Base-by-base conservation (phyloP, 2,797 vertebrate species). In the Microchirus variegatus region DNA sequence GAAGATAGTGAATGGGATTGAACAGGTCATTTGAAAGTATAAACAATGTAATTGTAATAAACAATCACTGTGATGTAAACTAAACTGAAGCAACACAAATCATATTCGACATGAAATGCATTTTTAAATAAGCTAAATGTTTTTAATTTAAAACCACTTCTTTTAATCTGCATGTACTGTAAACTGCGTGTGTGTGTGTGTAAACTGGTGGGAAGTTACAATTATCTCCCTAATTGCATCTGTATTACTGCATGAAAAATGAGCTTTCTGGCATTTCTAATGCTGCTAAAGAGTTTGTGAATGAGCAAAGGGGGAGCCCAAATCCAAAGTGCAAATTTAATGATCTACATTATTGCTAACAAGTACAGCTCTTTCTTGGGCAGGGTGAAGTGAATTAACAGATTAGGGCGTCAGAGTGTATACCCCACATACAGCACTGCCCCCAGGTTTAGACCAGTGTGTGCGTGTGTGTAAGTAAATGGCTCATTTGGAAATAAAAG, bases 221-320 rank as follows among this genome's bases (percentile, higher is more conserved):
- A 87, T 87, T 83, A 87, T 88, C 85, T 85, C 76, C 79, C 73
- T 86, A 85, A 87, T 90, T 89, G 80, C 80, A 76, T 86, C 79
- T 79, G 80, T 70, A 76, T 89, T 81, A 77, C 74, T 74, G 82
- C 85, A 85, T 88, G 81, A 88, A 85, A 90, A 87, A 88, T 85
- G 13, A 81, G 79, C 76, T 83, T 85, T 81, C 72, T 82, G 75
- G 75, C 75, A 81, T 81, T 80, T 75, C 62, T 71, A 70, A 77
- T 73, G 79, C 74, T 49, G 75, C 63, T 56, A 47, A 63, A 76
- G 80, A 74, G 66, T 67, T 67, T 47, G 67, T 72, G 72, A 78
- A 71, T 56, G 63, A 83, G 65, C 50, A 65, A 73, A 31, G 31
- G 59, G 63, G 70, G 37, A 72, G 75, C 3, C 54, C 48, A 66